Percentiles rank a stretch among this genome's conserved stretches.
Conservation (phyloP, 2,888 invertebrate species). For the Troides aeacus region DNA sequence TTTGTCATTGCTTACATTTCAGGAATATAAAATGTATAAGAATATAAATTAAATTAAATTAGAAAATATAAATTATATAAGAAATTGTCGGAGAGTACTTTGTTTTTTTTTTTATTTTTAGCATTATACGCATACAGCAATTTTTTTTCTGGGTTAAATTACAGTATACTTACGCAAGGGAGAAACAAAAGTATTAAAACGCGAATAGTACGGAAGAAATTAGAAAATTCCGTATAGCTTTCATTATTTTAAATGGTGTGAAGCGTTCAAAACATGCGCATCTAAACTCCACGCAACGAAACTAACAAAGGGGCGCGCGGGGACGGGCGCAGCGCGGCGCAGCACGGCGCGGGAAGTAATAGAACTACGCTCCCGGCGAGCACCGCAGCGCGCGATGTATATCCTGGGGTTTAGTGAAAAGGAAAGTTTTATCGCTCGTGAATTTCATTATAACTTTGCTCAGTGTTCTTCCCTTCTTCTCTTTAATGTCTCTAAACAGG, state of each 20-base stretch:
- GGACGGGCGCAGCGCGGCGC: background rate
- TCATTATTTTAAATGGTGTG: constrained; percentile 8
- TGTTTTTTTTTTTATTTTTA: no score
- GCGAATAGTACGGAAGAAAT: background rate
- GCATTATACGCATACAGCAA: no score
- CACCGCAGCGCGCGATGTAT: constrained; percentile 52
- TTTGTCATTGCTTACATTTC: no score
- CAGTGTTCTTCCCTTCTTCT: constrained; percentile 51
- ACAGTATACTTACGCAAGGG: no score
- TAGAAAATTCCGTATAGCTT: background rate
- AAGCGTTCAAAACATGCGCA: constrained; percentile 9
- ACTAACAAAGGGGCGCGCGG: background rate
- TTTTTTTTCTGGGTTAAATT: no score
- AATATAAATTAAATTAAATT: no score
- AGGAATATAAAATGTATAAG: no score
- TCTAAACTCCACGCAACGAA: constrained; percentile 15
- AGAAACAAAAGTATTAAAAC: no score
- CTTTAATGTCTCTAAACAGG: constrained; percentile 71
- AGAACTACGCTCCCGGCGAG: constrained; percentile 52
- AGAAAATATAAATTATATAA: no score
- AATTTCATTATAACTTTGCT: constrained; percentile 79
- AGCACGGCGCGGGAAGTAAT: constrained; percentile 13
- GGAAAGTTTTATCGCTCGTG: constrained; percentile 79
- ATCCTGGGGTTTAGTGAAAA: constrained; percentile 74
- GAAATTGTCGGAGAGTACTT: no score